These are phyloP conservation scores for Idaea aversata DNA, from an alignment of 2,888 invertebrate species.

Conservation along the genomic window DNA sequence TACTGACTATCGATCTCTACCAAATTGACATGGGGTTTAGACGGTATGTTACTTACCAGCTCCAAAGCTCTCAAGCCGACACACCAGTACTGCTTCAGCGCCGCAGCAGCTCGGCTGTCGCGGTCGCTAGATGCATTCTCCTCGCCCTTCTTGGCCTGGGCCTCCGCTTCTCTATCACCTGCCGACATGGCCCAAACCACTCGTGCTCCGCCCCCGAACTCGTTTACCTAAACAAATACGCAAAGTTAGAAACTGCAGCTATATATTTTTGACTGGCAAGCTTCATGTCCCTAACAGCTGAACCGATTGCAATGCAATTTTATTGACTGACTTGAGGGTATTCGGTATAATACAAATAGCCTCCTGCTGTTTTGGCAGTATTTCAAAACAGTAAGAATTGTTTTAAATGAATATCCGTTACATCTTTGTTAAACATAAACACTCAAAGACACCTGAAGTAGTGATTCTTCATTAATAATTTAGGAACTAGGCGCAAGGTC, in stretches of 20 bases:
- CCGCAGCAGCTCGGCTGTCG: slow-evolving; percentile 61
- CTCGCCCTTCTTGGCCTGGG: slow-evolving; percentile 77
- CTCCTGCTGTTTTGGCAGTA: no score
- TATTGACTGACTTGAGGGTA: no score
- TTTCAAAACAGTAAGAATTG: no score
- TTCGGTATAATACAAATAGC: no score
- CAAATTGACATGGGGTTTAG: background rate
- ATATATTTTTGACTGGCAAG: no score
- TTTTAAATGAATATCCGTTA: no score
- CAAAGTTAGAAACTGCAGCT: background rate
- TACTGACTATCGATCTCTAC: background rate
- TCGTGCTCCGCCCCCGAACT: slow-evolving; percentile 76
- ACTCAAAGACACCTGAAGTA: no score
- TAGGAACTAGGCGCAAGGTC: background rate
- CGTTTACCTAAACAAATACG: slow-evolving; percentile 60
- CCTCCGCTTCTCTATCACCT: slow-evolving; percentile 80
- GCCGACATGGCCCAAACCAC: slow-evolving; percentile 82
- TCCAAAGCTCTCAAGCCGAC: slow-evolving; percentile 81
- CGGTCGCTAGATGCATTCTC: slow-evolving; percentile 59
- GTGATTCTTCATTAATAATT: background rate
- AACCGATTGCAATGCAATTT: no score
- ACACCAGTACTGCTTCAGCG: slow-evolving; percentile 78
- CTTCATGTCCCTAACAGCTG: no score
- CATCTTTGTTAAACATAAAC: no score
- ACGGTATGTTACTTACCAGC: slow-evolving; percentile 73